phyloP scores from a whole-genome alignment of 2,888 invertebrate genomes.

The Tetrapedia diversipes region DNA sequence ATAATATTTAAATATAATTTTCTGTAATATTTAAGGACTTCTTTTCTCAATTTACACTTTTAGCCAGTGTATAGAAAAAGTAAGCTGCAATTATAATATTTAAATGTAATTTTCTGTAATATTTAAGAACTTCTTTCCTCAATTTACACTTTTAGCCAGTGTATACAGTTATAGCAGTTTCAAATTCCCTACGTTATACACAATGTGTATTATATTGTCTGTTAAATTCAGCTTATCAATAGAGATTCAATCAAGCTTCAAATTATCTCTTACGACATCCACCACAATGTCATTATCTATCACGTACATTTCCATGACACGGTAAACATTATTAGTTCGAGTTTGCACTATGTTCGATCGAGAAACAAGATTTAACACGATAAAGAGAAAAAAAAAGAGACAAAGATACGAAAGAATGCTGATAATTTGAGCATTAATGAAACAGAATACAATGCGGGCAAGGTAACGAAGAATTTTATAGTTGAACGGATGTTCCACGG shows the following conservation, averaged over 20 bases:
- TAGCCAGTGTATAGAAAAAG: too few relatives aligned
- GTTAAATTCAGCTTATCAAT: too few relatives aligned
- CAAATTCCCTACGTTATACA: too few relatives aligned
- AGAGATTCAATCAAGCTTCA: not conserved
- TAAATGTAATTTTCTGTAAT: too few relatives aligned
- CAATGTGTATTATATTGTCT: too few relatives aligned
- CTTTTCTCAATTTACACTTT: too few relatives aligned
- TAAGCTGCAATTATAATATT: too few relatives aligned
- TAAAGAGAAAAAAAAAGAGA: not conserved
- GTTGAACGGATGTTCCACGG: not conserved
- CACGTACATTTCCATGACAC: not conserved
- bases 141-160: too few relatives aligned
- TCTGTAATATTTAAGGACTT: too few relatives aligned
- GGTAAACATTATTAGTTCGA: not conserved
- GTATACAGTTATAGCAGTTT: too few relatives aligned
- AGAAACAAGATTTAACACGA: not conserved
- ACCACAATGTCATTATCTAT: not conserved
- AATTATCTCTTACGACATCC: not conserved
- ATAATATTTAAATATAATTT: too few relatives aligned
- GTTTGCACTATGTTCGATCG: not conserved
- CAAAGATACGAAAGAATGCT: not conserved
- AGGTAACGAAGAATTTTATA: conserved; percentile 13
- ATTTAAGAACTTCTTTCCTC: too few relatives aligned
- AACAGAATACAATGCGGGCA: not conserved
- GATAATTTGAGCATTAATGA: not conserved